Base-by-base conservation (phyloP, 2,113 vertebrate species). In the Pogona vitticeps region DNA sequence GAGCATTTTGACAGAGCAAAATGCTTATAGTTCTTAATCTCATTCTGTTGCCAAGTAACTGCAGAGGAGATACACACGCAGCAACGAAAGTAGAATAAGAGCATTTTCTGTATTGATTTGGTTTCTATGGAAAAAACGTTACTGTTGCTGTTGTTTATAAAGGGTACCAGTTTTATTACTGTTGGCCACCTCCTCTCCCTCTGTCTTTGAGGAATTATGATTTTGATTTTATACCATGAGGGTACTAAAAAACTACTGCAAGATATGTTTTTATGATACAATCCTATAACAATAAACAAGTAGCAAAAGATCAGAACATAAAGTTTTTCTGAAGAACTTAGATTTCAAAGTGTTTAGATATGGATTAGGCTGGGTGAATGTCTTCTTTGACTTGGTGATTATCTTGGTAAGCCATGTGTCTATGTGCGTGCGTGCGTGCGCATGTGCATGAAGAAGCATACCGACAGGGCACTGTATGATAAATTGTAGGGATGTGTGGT, bases 31-130 rank as follows among this genome's bases (percentile, higher is more conserved):
- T 93, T 71, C 89, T 78, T 91, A 88, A 90, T 91, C 72, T 87
- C 73, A 75, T 1, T 91, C 91, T 91, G 86, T 94, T 96, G 89
- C 91, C 94, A 95, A 93, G 92, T 94, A 93, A 93, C 85, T 0
- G 0, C 92, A 91, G 86, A 91, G 95, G 88, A 92, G 95, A 88
- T 86, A 73, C 59, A 68, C 33, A 89, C 76, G 90, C 90, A 52
- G 90, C 90, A 93, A 79, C 46, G 89, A 90, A 93, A 88, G 88
- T 91, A 90, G 84, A 91, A 90, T 86, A 92, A 85, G 84, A 94
- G 84, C 83, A 93, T 94, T 95, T 84, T 26, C 84, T 76, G 85
- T 83, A 90, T 82, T 86, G 91, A 92, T 94, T 92, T 79, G 13
- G 83, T 92, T 93, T 92, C 63, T 89, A 85, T 88, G 89, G 36